Evolutionary conservation across 1,140 invertebrate species (phyloP).

Genomic region (Odontomachus brunneus): DNA sequence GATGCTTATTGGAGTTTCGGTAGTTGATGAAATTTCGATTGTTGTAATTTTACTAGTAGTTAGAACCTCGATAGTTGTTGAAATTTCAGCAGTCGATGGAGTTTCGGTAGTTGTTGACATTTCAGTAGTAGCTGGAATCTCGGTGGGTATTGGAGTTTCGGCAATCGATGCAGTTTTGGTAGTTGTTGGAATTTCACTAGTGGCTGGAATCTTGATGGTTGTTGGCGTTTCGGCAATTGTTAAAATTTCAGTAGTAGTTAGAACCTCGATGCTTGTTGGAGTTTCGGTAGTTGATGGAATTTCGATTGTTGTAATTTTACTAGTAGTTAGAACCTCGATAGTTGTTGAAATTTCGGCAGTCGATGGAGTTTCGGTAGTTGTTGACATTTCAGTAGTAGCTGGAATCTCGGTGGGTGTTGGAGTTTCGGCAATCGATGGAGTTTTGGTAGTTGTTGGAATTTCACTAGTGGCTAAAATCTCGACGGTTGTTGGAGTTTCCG

Average conservation of each 20-base stretch:
- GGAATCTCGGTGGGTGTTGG: constrained; percentile 10
- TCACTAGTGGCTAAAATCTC: neutral
- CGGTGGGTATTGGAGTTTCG: neutral
- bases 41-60: no score
- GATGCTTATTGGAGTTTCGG: neutral
- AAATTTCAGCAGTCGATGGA: neutral
- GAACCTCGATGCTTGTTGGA: neutral
- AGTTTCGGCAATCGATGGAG: neutral
- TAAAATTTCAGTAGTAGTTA: neutral
- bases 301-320: constrained; percentile 25
- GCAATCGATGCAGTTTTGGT: neutral
- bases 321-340: neutral
- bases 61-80: neutral
- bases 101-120: constrained; percentile 11
- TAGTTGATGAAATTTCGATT: neutral
- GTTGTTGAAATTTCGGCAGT: neutral
- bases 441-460: neutral
- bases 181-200: neutral
- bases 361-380: neutral
- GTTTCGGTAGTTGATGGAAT: neutral
- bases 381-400: neutral
- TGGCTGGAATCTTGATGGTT: constrained; percentile 6
- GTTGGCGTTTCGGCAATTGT: neutral
- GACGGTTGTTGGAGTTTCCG: neutral
- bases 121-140: constrained; percentile 19